Base-by-base conservation (phyloP, 2,113 vertebrate species). In the Odontophorus gujanensis region DNA sequence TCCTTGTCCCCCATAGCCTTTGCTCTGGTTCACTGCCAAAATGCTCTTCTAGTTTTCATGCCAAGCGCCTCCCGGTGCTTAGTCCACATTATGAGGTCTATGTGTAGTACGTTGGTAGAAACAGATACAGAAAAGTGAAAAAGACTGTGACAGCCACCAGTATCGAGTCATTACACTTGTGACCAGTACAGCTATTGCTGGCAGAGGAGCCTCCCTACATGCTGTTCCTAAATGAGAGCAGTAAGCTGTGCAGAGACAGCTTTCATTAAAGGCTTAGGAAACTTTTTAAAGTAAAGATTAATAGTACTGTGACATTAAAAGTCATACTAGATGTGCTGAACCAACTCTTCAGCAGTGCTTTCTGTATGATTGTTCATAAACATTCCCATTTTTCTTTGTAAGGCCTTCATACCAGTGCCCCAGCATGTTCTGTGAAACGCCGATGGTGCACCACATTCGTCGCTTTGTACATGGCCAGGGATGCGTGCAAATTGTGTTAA, bases 351-450 rank as follows among this genome's bases (percentile, higher is more conserved):
- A 87, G 25, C 25, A 59, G 22, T 72, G 45, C 11, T 32, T 76
- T 14, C 12, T 9, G 4, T 38, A n/a, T 43, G 48, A 28, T 59
- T 7, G 2, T 65, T 94, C 17, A 9, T 15, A 48, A 62, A 3
- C 78, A 26, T 88, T 89, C 34, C 38, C 36, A 0, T 95, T 82
- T 93, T 42, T 93, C 73, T 95, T 43, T 58, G 12, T 59, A 95
- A 99, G 99, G 92, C 98, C 99, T 14, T 99, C 99, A 28, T 99
- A 99, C 89, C 99, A 99, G 42, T 99, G 99, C 72, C 99, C 99
- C 89, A 99, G 98, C 96, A 98, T 99, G 97, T 99, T 98, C 97
- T 99, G 99, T 75, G 99, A 99, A 81, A 99, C 99, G 47, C 99
- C 99, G 17, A 99, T 99, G 99, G 99, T 99, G 65, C 99, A 99